A percentile compares a stretch with the other conserved stretches of the same genome.
Evolutionary conservation across 2,888 invertebrate species (phyloP).

Genomic region (Hirtodrosophila duncani): DNA sequence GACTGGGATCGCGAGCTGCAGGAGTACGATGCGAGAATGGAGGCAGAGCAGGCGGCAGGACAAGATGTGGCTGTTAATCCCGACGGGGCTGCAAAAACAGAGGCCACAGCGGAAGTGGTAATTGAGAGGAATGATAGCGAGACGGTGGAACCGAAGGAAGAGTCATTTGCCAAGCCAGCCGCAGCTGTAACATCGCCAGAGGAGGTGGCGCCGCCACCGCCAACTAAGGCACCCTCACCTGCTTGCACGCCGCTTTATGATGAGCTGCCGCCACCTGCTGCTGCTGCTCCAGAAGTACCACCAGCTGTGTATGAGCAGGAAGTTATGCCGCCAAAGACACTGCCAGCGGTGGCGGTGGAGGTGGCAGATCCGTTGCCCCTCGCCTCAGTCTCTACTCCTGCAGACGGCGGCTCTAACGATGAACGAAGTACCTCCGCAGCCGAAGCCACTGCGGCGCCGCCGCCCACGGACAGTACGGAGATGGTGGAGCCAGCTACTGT

Average conservation of each 20-base stretch:
- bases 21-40: constrained; percentile 71
- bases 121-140: no score
- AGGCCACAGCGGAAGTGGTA: no score
- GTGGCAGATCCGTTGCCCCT: no score
- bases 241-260: constrained; percentile 73
- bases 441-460: no score
- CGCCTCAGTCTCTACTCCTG: no score
- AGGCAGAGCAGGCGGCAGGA: constrained; percentile 40
- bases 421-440: no score
- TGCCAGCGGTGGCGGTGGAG: constrained; percentile 5
- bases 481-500: no score
- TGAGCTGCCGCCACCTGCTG: constrained; percentile 59
- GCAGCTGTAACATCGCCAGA: constrained; percentile 32
- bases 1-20: constrained; percentile 77
- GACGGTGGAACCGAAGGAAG: constrained; percentile 7
- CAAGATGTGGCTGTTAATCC: no score
- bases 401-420: no score
- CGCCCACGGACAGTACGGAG: no score
- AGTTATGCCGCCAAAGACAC: constrained; percentile 14
- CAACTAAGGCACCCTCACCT: constrained; percentile 41
- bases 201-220: constrained; percentile 25
- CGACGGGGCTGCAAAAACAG: no score
- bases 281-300: neutral
- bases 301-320: neutral
- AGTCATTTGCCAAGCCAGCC: constrained; percentile 35